These are phyloP conservation scores for Lutraria lutraria DNA, from an alignment of 2,888 invertebrate genomes.

Conservation along the genomic window DNA sequence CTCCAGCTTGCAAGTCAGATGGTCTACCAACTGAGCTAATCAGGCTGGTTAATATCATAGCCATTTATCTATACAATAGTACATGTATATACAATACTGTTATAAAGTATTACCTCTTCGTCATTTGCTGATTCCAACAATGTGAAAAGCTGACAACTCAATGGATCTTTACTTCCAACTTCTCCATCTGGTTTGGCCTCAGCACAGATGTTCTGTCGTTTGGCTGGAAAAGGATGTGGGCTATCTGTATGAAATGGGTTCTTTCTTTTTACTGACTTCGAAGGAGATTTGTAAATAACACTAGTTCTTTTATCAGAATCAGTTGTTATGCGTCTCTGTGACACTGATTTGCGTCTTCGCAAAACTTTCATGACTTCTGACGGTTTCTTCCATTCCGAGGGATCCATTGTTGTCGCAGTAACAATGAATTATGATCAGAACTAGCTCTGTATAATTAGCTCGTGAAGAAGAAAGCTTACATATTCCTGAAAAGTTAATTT, in stretches of 20 bases:
- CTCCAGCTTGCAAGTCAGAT: too few species aligned
- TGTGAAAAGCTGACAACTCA: conserved; percentile 53
- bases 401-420: conserved; percentile 53
- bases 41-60: too few species aligned
- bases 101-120: conserved; percentile 29
- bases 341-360: conserved; percentile 90
- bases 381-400: conserved; percentile 88
- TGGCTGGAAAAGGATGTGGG: conserved; percentile 44
- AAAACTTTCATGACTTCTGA: conserved; percentile 91
- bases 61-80: too few species aligned
- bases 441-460: too few species aligned
- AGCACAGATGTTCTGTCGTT: conserved; percentile 43
- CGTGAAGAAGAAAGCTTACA: too few species aligned
- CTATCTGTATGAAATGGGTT: conserved; percentile 61
- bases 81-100: too few species aligned
- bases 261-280: conserved; percentile 62
- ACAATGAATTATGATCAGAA: background rate
- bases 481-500: too few species aligned
- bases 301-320: conserved; percentile 61
- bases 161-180: conserved; percentile 10
- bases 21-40: too few species aligned
- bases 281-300: conserved; percentile 67
- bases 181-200: conserved; percentile 29
- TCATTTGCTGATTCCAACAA: conserved; percentile 60
- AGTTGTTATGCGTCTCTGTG: conserved; percentile 62